Conservation (phyloP, 2,113 vertebrate species). For the Chiloscyllium plagiosum region DNA sequence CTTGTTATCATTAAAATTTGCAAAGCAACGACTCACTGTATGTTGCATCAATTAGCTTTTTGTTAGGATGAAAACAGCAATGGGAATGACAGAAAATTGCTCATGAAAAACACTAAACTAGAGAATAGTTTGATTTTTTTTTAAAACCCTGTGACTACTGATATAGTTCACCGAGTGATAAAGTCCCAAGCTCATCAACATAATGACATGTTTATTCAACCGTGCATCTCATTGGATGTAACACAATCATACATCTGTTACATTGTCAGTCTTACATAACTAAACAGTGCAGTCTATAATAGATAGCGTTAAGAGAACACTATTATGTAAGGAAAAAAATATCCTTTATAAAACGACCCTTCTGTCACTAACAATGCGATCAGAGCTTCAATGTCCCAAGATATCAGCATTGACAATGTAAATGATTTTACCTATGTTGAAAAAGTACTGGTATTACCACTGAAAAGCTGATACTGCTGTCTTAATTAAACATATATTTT, state of each 20-base stretch:
- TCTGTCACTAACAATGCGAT: not conserved
- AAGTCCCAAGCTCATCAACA: not conserved
- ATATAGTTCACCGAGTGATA: not conserved
- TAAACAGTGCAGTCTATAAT: not conserved
- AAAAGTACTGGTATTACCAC: not conserved
- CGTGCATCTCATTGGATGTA: not conserved
- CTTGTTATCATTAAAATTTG: not conserved
- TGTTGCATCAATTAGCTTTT: not conserved
- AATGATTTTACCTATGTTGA: not conserved
- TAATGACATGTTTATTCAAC: not conserved
- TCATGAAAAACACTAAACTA: not conserved
- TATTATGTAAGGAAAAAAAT: not conserved
- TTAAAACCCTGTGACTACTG: not conserved
- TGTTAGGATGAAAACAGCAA: not conserved
- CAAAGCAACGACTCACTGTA: not conserved
- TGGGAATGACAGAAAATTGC: not conserved
- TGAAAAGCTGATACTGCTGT: not conserved
- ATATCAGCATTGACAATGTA: not conserved
- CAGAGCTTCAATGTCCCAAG: too few relatives aligned
- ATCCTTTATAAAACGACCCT: not conserved
- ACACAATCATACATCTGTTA: not conserved
- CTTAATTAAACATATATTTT: not conserved
- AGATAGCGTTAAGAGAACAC: not conserved
- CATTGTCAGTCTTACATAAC: not conserved
- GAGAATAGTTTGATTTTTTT: slow-evolving; percentile 5